Evolutionary conservation across 1,140 invertebrate genomes (phyloP), one percentile per base, ranked within the genome.

Genomic region (Mercenaria mercenaria): DNA sequence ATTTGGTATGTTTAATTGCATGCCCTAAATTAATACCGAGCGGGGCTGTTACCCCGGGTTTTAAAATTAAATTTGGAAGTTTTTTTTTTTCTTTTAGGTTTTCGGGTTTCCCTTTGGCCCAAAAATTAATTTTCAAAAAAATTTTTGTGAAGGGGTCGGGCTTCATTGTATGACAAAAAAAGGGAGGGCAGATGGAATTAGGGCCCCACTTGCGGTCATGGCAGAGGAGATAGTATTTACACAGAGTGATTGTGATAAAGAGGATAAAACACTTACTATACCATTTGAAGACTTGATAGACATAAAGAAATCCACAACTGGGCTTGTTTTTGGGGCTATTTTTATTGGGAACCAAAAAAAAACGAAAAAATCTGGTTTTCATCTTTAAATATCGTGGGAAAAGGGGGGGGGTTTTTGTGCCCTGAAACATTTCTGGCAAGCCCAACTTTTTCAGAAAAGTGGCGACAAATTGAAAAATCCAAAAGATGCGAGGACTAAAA

Each of bases 321-420:
- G 88, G 37, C 47, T 91, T 10, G 56, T 92, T 37, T 91, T 90
- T 76, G 74, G 85, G 29, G 90, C 90, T 13, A 72, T 91, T 20
- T 72, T 74, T 47, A 50, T 92, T 11, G 52, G 56, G n/a, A n/a
- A 15, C 52, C 67, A 29, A 88, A 80, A 26, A 67, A 69, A 1
- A 67, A 82, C 18, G 47, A 88, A 4, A 90, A 83, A 69, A 41
- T 87, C 32, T 92, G 91, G 91, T 85, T 92, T 41, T 91, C 90
- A 6, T 91, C 91, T 1, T 59, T 92, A n/a, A n/a, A n/a, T n/a
- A n/a, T n/a, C n/a, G n/a, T 15, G 52, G 10, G 90, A 92, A 41
- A 39, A 85, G 29, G 69, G 81, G 29, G 67, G 69, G 26, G 81
- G 88, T 29, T 91, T 67, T 52, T 41, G 37, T 4, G 43, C 81